These are phyloP conservation scores for Scaptomyza cyrtandrae DNA, from an alignment of 2,888 invertebrate genomes.

Conservation along the genomic window DNA sequence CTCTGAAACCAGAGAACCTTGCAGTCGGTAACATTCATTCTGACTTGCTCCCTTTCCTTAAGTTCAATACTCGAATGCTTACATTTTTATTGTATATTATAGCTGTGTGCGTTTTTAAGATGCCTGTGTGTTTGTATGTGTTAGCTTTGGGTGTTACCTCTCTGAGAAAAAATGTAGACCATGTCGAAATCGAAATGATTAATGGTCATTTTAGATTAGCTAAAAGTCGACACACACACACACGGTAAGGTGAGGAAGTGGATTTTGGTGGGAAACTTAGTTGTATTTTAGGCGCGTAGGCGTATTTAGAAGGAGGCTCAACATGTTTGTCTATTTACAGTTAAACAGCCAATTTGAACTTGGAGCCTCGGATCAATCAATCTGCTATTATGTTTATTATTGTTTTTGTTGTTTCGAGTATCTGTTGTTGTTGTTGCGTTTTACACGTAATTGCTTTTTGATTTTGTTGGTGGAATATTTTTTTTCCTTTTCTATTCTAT, in stretches of 20 bases:
- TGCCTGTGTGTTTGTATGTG: slow-evolving; percentile 10
- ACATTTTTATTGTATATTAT: slow-evolving; percentile 6
- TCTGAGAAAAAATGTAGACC: slow-evolving; percentile 38
- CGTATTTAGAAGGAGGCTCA: slow-evolving; percentile 23
- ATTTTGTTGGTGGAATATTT: slow-evolving; percentile 51
- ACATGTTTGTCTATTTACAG: slow-evolving; percentile 74
- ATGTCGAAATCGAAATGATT: slow-evolving; percentile 75
- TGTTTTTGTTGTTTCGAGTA: slow-evolving; percentile 24
- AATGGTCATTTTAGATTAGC: slow-evolving; percentile 78
- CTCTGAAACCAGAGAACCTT: background rate
- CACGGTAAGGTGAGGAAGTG: background rate
- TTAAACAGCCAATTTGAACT: slow-evolving; percentile 81
- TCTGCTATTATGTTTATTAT: slow-evolving; percentile 77
- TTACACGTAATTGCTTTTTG: slow-evolving; percentile 77
- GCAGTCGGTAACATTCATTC: background rate
- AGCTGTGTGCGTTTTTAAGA: slow-evolving; percentile 1
- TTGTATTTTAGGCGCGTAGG: slow-evolving; percentile 7
- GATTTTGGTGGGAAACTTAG: background rate
- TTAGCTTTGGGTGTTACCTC: slow-evolving; percentile 6
- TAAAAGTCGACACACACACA: slow-evolving; percentile 62
- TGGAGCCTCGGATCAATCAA: slow-evolving; percentile 76
- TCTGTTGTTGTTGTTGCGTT: slow-evolving; percentile 33
- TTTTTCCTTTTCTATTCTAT: slow-evolving; percentile 23
- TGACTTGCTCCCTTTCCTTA: background rate
- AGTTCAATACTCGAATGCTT: slow-evolving; percentile 13